A percentile compares a stretch with the other conserved stretches of the same genome.
Evolutionary conservation across 2,797 vertebrate genomes (phyloP).

Genomic region (Stomatorhinus walkeri): DNA sequence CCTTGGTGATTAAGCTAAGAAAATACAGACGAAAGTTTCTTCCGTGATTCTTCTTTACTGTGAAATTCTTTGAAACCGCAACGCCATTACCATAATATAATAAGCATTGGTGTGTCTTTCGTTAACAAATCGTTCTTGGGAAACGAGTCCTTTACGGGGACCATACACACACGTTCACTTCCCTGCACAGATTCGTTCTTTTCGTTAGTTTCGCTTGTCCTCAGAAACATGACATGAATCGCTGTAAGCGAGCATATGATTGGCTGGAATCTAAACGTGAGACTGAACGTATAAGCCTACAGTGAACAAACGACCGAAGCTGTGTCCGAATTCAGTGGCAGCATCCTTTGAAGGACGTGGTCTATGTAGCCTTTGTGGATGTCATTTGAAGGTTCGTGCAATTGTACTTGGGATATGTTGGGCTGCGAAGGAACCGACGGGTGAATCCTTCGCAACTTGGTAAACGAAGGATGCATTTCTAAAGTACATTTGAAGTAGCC

Average conservation of each 20-base stretch:
- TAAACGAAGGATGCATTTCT: background rate
- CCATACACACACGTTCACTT: background rate
- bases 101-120: background rate
- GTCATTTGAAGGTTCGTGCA: background rate
- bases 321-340: background rate
- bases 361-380: background rate
- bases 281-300: background rate
- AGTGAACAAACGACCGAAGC: background rate
- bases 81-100: background rate
- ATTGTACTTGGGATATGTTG: background rate
- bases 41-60: constrained; percentile 19
- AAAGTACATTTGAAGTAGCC: background rate
- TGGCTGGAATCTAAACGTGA: background rate
- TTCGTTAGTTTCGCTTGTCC: background rate
- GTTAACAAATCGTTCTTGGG: background rate
- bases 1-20: background rate
- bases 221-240: background rate
- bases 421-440: background rate
- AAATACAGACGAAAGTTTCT: background rate
- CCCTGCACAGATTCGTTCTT: background rate
- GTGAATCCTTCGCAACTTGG: background rate
- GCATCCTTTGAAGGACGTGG: background rate
- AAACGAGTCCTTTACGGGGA: background rate
- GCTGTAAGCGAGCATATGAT: background rate
- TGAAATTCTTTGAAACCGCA: constrained; percentile 22